Evolutionary conservation across 2,888 invertebrate genomes (phyloP), one percentile per base, ranked within the genome.

Genomic region (Melanargia galathea): DNA sequence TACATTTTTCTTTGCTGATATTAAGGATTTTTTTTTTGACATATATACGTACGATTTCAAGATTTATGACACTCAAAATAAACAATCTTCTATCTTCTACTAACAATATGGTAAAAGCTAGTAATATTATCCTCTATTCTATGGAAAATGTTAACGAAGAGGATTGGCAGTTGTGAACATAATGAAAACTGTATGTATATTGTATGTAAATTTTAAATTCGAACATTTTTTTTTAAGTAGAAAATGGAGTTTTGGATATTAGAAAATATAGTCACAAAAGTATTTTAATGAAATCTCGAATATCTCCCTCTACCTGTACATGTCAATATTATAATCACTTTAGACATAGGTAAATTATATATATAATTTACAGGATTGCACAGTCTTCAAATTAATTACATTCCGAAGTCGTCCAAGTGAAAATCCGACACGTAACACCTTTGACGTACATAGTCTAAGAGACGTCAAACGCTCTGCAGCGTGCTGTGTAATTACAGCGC

Each of bases 381-480:
- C 5, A 35, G 11, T 20, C 20, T 2, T 16, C 10, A 16, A 55
- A 55, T 55, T 43, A 55, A 55, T 55, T 43, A 43, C 55, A 55
- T 26, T 24, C 26, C 40, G 40, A 43, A 26, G 24, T 26, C 26
- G 55, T 43, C 24, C 40, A 55, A 55, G 55, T 55, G 55, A 55
- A 26, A 55, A 55, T 43, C 55, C 43, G 43, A 43, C 40, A 63
- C 70, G 69, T 73, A 71, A 72, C 70, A 63, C 70, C 66, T 68
- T 66, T 69, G 64, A 71, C 54, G 52, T 71, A 73, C 75, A 73
- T 75, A 52, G 35, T 49, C 52, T 71, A 69, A 67, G 74, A 77
- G 68, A 77, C 73, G 78, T 81, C 82, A 79, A 77, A 79, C 80
- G 76, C 76, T 76, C 79, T 78, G 78, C 78, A 75, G 78, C 57